phyloP scores from a whole-genome alignment of 2,888 invertebrate species.

The Lithophane leautieri region DNA sequence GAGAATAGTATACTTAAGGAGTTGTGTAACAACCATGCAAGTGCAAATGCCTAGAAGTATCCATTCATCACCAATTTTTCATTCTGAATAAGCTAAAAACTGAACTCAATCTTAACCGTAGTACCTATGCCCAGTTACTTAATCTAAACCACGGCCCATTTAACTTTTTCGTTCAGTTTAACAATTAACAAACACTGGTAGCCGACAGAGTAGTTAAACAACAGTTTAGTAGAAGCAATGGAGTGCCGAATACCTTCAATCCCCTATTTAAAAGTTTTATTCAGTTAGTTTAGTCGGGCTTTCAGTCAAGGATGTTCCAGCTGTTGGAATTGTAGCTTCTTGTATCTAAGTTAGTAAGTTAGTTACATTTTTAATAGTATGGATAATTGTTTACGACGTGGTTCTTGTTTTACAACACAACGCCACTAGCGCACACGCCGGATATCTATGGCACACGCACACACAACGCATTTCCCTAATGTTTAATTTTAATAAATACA shows the following conservation, averaged over 20 bases:
- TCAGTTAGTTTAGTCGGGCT: constrained; percentile 4
- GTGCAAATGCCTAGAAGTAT: neutral
- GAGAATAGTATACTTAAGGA: too few relatives aligned
- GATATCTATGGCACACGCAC: too few relatives aligned
- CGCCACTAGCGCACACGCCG: neutral
- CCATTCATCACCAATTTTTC: neutral
- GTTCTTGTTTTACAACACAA: neutral
- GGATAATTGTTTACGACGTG: neutral
- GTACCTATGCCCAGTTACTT: neutral
- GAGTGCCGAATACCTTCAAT: constrained; percentile 20
- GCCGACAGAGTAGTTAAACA: constrained; percentile 21
- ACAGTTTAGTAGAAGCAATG: constrained; percentile 14
- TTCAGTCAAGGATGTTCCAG: neutral
- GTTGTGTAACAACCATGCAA: neutral
- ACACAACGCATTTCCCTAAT: neutral
- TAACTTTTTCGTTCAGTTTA: constrained; percentile 15
- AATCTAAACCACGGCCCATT: constrained; percentile 24
- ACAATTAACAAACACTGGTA: constrained; percentile 26
- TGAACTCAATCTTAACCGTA: neutral
- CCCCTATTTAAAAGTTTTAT: neutral
- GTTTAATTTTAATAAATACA: neutral
- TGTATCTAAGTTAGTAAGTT: neutral
- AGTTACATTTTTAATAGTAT: neutral
- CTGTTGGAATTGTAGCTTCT: neutral
- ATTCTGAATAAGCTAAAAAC: neutral